Percentiles rank a stretch among this genome's conserved stretches.
phyloP scores from a whole-genome alignment of 2,797 vertebrate genomes.

The Sebastes diaconus region DNA sequence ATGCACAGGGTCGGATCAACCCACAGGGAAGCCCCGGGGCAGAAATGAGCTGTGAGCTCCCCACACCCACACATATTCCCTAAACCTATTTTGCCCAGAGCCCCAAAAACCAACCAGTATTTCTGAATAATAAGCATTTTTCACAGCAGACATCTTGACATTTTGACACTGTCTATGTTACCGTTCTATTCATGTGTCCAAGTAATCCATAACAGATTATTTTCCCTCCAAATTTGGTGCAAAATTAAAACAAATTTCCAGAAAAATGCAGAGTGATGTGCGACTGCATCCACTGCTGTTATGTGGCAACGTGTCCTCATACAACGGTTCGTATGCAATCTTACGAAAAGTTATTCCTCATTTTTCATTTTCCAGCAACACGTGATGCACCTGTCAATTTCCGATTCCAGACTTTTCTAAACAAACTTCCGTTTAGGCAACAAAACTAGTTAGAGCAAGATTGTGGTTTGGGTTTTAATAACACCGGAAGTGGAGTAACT shows the following conservation, averaged over 20 bases:
- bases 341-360: too few species aligned
- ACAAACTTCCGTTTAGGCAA: too few species aligned
- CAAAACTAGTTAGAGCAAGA: too few species aligned
- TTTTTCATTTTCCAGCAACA: too few species aligned
- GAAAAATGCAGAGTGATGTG: background rate
- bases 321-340: rapidly evolving
- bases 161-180: background rate
- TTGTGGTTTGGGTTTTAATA: too few species aligned
- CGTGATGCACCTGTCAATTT: too few species aligned
- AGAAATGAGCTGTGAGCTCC: background rate
- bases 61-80: background rate
- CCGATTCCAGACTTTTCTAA: too few species aligned
- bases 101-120: background rate
- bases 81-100: background rate
- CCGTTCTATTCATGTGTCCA: background rate
- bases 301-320: rapidly evolving
- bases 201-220: background rate
- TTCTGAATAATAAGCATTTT: background rate
- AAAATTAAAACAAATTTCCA: background rate
- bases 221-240: background rate
- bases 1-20: background rate
- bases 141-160: background rate
- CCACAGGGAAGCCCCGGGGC: background rate
- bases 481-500: too few species aligned
- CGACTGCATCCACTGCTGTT: background rate